phyloP scores from a whole-genome alignment of 1,140 invertebrate species.

The Drosophila fuyamai region DNA sequence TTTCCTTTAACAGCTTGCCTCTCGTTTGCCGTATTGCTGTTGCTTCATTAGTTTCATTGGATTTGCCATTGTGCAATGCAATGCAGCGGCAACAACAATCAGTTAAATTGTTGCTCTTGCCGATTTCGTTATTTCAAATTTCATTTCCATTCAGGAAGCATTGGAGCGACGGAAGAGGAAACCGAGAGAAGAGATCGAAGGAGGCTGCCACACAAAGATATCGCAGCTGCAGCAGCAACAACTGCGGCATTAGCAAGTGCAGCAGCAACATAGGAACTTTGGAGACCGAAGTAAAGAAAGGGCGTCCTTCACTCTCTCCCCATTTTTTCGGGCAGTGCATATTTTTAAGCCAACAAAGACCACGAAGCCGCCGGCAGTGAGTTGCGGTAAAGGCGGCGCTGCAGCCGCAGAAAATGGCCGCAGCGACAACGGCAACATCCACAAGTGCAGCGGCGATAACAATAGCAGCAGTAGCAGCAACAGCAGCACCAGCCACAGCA shows the following conservation, averaged over 20 bases:
- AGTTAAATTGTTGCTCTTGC: slow-evolving; percentile 25
- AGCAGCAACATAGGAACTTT: too few relatives aligned
- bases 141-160: slow-evolving; percentile 51
- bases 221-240: slow-evolving; percentile 1
- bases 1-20: not conserved
- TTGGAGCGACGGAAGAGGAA: slow-evolving; percentile 13
- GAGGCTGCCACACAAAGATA: not conserved
- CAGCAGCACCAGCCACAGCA: slow-evolving; percentile 12
- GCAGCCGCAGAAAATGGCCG: slow-evolving; percentile 45
- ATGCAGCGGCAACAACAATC: slow-evolving; percentile 3
- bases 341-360: slow-evolving; percentile 24
- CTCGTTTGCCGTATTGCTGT: slow-evolving; percentile 1
- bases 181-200: not conserved
- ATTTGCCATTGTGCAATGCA: slow-evolving; percentile 5
- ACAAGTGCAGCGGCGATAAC: slow-evolving; percentile 11
- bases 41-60: slow-evolving; percentile 39
- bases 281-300: not conserved
- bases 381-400: slow-evolving; percentile 9
- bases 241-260: not conserved
- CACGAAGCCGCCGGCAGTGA: not conserved
- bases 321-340: slow-evolving; percentile 3
- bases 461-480: slow-evolving; percentile 20
- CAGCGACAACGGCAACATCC: slow-evolving; percentile 28
- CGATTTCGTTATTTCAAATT: slow-evolving; percentile 58
- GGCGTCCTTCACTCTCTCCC: not conserved